Percentiles rank a stretch among this genome's conserved stretches.
Evolutionary conservation across 2,888 invertebrate genomes (phyloP).

Genomic region (Sinotaia quadrata): DNA sequence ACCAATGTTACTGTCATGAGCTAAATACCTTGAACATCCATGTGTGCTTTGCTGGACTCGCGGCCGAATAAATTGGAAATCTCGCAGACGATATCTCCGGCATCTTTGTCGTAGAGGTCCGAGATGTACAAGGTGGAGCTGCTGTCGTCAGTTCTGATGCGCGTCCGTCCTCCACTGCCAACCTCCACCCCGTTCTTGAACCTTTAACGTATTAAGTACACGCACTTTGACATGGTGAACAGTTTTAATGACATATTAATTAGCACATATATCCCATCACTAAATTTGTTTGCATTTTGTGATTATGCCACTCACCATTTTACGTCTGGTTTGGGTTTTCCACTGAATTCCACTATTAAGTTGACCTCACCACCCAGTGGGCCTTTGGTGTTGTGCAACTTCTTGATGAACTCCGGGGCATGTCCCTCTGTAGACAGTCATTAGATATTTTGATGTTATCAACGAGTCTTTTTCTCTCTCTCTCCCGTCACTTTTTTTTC

Average conservation of each 20-base stretch:
- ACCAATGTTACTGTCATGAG: too few relatives aligned
- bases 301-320: conserved; percentile 64
- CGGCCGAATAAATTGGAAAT: conserved; percentile 93
- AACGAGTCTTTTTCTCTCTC: too few relatives aligned
- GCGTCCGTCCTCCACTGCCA: conserved; percentile 75
- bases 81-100: conserved; percentile 96
- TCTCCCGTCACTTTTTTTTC: too few relatives aligned
- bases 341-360: conserved; percentile 61
- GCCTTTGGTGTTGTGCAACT: conserved; percentile 60
- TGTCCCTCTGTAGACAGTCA: conserved; percentile 81
- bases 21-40: conserved; percentile 71
- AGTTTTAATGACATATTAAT: neutral
- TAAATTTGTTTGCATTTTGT: too few relatives aligned
- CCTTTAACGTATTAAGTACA: conserved; percentile 46
- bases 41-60: conserved; percentile 87
- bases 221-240: neutral
- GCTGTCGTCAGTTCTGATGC: conserved; percentile 80
- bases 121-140: conserved; percentile 88
- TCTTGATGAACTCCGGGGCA: conserved; percentile 87
- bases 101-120: conserved; percentile 91
- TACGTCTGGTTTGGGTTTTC: conserved; percentile 62
- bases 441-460: too few relatives aligned
- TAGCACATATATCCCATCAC: neutral
- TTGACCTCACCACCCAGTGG: conserved; percentile 66
- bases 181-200: conserved; percentile 70